phyloP scores from a whole-genome alignment of 2,888 invertebrate genomes.

The Coecobrya sp. region DNA sequence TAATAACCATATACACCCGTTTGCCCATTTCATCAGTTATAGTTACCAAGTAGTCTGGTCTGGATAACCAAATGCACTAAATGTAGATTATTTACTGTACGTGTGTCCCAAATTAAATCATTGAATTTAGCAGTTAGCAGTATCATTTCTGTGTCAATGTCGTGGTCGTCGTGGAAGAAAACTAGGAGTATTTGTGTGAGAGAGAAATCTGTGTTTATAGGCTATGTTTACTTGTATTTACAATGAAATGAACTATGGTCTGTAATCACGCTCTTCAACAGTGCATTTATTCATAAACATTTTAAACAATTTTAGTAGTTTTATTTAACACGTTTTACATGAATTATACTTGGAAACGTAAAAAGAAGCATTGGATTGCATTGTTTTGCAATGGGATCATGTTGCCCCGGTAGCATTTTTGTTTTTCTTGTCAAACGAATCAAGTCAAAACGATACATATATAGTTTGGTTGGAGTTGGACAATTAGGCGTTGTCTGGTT shows the following conservation, averaged over 20 bases:
- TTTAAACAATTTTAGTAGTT: no score
- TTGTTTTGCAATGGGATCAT: background rate
- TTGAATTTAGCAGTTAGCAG: background rate
- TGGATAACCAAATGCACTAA: background rate
- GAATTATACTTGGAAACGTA: no score
- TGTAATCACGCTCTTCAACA: no score
- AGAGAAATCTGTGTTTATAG: background rate
- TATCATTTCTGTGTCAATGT: background rate
- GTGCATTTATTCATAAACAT: no score
- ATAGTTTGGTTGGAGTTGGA: no score
- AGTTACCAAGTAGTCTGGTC: background rate
- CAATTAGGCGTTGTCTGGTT: no score
- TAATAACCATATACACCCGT: background rate
- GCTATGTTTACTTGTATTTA: background rate
- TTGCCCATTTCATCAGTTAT: no score
- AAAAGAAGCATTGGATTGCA: no score
- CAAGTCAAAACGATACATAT: no score
- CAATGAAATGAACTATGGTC: no score
- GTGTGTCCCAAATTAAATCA: background rate
- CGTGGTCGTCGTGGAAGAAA: background rate
- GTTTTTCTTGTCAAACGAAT: no score
- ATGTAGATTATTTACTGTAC: background rate
- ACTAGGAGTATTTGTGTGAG: background rate
- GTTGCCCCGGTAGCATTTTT: background rate
- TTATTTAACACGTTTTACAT: no score